These are phyloP conservation scores for Seira sanloemensis DNA, from an alignment of 2,888 invertebrate species.

Conservation along the genomic window DNA sequence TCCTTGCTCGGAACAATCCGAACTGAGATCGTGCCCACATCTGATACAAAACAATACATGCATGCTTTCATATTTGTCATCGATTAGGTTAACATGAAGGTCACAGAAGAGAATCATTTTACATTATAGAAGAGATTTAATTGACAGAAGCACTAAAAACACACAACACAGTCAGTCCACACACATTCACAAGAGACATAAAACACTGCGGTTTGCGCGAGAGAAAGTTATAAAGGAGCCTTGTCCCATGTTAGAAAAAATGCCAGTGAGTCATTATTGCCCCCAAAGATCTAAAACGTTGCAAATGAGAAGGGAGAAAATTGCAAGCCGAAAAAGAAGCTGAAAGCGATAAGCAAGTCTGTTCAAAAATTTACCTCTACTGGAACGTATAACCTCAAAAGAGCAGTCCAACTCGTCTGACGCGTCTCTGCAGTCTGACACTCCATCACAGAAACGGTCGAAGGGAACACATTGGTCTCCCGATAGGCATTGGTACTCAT, in stretches of 20 bases:
- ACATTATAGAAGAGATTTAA: neutral
- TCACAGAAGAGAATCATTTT: conserved; percentile 6
- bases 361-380: conserved; percentile 57
- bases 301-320: conserved; percentile 1
- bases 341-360: conserved; percentile 1
- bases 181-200: conserved; percentile 5
- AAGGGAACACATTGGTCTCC: conserved; percentile 80
- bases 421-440: conserved; percentile 80
- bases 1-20: conserved; percentile 77
- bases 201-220: no score
- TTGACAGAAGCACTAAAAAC: neutral
- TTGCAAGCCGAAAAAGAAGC: neutral
- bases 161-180: conserved; percentile 21
- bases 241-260: neutral
- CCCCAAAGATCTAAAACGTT: no score
- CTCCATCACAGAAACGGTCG: conserved; percentile 80
- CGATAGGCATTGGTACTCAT: conserved; percentile 78
- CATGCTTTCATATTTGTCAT: no score
- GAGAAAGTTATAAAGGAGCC: neutral
- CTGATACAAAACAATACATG: no score
- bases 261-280: neutral
- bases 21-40: conserved; percentile 73
- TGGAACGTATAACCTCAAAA: conserved; percentile 47
- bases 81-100: neutral
- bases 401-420: conserved; percentile 81